A percentile compares a stretch with the other conserved stretches of the same genome.
These are phyloP conservation scores for Axinella damicornis DNA, from an alignment of 37 sponge, comb jelly and placozoan genomes.

Conservation along the genomic window DNA sequence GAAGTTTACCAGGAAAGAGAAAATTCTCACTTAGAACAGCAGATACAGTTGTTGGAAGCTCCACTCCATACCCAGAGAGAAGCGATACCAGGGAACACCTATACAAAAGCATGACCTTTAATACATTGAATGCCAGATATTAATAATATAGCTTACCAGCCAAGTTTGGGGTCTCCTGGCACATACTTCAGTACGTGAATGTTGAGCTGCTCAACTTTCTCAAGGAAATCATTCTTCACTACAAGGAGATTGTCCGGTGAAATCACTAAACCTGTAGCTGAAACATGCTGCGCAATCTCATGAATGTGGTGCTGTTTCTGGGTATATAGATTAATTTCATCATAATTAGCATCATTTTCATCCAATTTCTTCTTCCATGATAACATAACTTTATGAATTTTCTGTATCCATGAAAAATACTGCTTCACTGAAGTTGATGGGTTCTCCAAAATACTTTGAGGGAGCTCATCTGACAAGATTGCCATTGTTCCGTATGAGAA, in stretches of 20 bases:
- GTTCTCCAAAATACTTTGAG: conserved; percentile 4
- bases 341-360: conserved; percentile 35
- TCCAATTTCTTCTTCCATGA: conserved; percentile 42
- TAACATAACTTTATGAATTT: conserved; percentile 25
- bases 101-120: no score
- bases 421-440: conserved; percentile 14
- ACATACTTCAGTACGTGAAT: conserved; percentile 35
- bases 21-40: background rate
- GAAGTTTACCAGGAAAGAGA: no score
- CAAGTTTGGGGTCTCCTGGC: conserved; percentile 45
- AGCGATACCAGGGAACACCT: no score
- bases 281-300: conserved; percentile 18
- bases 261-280: conserved; percentile 1
- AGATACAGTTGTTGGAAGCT: background rate
- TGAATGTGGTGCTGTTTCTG: background rate
- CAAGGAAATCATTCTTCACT: background rate
- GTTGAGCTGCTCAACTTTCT: conserved; percentile 47
- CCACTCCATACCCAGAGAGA: no score
- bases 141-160: conserved; percentile 7
- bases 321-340: conserved; percentile 61
- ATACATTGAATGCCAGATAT: no score
- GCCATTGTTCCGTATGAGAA: background rate
- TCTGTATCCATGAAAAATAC: conserved; percentile 64
- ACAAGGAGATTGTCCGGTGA: background rate
- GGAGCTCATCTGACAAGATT: conserved; percentile 9